Base-by-base conservation (phyloP, 2,888 invertebrate species). In the Chrysolina oricalcia region DNA sequence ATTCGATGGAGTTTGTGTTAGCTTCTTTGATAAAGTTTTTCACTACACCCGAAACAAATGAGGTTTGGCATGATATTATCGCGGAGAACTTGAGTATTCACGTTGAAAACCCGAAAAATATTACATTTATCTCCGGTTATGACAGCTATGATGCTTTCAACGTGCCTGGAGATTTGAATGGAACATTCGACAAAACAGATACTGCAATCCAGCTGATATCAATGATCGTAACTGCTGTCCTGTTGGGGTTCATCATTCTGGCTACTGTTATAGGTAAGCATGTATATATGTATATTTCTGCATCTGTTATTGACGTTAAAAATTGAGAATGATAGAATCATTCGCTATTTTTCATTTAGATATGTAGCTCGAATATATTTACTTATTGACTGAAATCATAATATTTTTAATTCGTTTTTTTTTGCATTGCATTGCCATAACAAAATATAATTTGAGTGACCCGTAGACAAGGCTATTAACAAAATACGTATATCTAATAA, bases 261-360 rank as follows among this genome's bases (percentile, higher is more conserved):
- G 91, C 92, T 73, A 92, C 92, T 80, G 91, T 92, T 81, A 91
- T 92, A 84, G 92, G 92, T 92, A 86, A 90, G 89, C 70, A 43
- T 1, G 6, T 27, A 6, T 15, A 59, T n/a, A 6, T 27, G 23
- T 27, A 10, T n/a, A 6, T 9, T 15, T n/a, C 15, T n/a, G 9
- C 15, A 1, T 13, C 13, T 27, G 15, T 13, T 59, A 8, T 43
- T 43, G 15, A 43, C 5, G n/a, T n/a, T n/a, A 5, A 43, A 15
- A 43, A 43, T 43, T 2, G 13, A 9, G 35, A 35, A 6, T 35
- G 35, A 3, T 4, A 35, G 4, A 35, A 35, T 35, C 35, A 35
- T 6, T 35, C 8, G 35, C 6, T 8, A 35, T 35, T 35, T 35
- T 35, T 35, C 35, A 35, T 35, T 8, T 0, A 35, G 35, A 27